Percentiles rank a stretch among this genome's conserved stretches.
phyloP scores from a whole-genome alignment of 2,888 invertebrate genomes.

The Matsumyia berberina region DNA sequence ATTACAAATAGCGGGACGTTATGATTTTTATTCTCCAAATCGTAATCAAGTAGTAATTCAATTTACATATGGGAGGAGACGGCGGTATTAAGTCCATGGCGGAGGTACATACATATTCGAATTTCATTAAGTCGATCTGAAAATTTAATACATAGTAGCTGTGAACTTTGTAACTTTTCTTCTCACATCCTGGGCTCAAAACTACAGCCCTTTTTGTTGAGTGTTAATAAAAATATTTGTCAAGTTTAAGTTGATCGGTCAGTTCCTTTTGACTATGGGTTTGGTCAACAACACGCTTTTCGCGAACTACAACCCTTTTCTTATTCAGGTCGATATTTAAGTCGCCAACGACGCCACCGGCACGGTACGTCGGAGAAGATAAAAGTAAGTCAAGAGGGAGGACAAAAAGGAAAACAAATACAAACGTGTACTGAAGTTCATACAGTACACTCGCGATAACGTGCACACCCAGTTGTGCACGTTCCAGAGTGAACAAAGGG shows the following conservation, averaged over 20 bases:
- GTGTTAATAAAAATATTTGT: slow-evolving; percentile 38
- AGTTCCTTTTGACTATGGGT: slow-evolving; percentile 26
- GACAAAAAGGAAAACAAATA: slow-evolving; percentile 45
- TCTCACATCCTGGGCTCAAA: background rate
- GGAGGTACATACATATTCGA: no score
- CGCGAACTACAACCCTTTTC: slow-evolving; percentile 28
- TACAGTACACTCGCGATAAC: slow-evolving; percentile 5
- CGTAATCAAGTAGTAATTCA: slow-evolving; percentile 55
- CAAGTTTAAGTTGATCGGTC: slow-evolving; percentile 36
- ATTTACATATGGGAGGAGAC: slow-evolving; percentile 27
- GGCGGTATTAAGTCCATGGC: background rate
- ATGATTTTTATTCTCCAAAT: slow-evolving; percentile 52
- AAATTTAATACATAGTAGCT: no score
- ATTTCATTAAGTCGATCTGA: slow-evolving; percentile 7
- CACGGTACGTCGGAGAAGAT: slow-evolving; percentile 28
- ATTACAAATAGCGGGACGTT: slow-evolving; percentile 59
- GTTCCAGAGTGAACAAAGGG: no score
- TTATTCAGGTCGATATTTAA: slow-evolving; percentile 24
- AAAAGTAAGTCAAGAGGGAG: slow-evolving; percentile 25
- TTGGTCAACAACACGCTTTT: slow-evolving; percentile 8
- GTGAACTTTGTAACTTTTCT: no score
- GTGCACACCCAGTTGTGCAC: no score
- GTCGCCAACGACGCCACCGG: slow-evolving; percentile 4
- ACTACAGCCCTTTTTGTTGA: background rate
- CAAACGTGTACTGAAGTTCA: slow-evolving; percentile 13